Evolutionary conservation across 2,797 vertebrate genomes (phyloP).

Genomic region (Squalus acanthias): DNA sequence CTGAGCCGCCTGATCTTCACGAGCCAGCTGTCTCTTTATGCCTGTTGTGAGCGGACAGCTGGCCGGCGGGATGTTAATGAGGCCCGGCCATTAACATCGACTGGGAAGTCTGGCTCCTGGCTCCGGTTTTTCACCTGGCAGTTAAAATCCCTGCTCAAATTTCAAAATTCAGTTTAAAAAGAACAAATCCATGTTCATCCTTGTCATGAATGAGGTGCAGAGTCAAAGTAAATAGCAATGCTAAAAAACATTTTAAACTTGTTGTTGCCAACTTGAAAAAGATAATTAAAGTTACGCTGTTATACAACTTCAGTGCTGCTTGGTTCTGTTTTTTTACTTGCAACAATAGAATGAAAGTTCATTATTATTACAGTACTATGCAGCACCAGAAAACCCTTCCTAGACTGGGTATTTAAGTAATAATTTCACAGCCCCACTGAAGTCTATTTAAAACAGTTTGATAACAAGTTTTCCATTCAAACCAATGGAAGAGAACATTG

Average conservation of each 20-base stretch:
- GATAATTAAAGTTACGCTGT: neutral
- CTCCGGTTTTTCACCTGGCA: neutral
- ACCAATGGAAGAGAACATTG: neutral
- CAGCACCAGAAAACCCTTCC: neutral
- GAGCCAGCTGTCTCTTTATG: too few relatives aligned
- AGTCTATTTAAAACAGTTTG: neutral
- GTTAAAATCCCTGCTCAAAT: neutral
- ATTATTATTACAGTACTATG: neutral
- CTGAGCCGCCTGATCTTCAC: neutral
- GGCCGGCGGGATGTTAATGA: neutral
- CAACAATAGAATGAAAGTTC: neutral
- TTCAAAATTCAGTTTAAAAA: neutral
- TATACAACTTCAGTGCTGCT: neutral
- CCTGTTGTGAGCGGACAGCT: neutral
- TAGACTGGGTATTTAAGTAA: neutral
- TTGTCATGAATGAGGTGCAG: neutral
- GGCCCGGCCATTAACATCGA: neutral
- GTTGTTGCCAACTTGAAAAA: neutral
- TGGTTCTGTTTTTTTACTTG: neutral
- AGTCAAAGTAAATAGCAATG: neutral
- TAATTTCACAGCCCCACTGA: neutral
- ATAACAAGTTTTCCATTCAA: neutral
- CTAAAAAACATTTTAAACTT: neutral
- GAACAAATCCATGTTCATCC: neutral
- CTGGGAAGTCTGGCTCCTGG: neutral